Evolutionary conservation across 2,797 vertebrate genomes (phyloP), one percentile per base, ranked within the genome.

Genomic region (Bovichtus diacanthus): DNA sequence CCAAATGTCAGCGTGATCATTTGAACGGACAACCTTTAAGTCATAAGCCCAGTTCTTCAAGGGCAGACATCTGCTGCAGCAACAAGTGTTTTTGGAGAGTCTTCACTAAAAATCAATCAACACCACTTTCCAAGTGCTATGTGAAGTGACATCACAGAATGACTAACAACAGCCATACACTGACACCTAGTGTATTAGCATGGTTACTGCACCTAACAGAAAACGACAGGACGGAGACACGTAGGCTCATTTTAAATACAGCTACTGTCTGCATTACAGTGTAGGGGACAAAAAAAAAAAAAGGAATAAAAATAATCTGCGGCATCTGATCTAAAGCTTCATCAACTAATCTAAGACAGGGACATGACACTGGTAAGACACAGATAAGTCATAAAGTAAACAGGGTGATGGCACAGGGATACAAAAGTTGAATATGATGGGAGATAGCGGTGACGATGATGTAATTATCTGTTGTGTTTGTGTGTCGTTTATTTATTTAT

Each of bases 101-200:
- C 61, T 76, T 80, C 41, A 59, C 39, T 25, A 7, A 15, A 72
- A 81, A 81, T 78, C 65, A 49, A 78, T 80, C 73, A 78, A 56
- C 59, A 70, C 29, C 53, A 50, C n/a, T 86, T 72, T 76, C 41
- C n/a, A 38, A 73, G 46, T 15, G 10, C 34, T 21, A 1, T 11
- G 23, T 43, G 13, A 61, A 44, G 23, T 15, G 3, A 64, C 25
- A 11, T 18, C 49, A 34, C 13, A 36, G 38, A 25, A 8, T 0
- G 2, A 34, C 38, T 16, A 74, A 62, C 51, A 25, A 10, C 39
- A 78, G 81, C 58, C 51, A 9, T 51, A 85, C 43, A 81, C 87
- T 93, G 93, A 88, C 94, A 87, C 81, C 93, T 92, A 82, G 84
- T 88, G 94, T 23, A 10, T 5, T 7, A 13, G 39, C 25, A 4